These are phyloP conservation scores for Phataginus tetradactyla DNA, from an alignment of 2,797 vertebrate species.

Conservation along the genomic window DNA sequence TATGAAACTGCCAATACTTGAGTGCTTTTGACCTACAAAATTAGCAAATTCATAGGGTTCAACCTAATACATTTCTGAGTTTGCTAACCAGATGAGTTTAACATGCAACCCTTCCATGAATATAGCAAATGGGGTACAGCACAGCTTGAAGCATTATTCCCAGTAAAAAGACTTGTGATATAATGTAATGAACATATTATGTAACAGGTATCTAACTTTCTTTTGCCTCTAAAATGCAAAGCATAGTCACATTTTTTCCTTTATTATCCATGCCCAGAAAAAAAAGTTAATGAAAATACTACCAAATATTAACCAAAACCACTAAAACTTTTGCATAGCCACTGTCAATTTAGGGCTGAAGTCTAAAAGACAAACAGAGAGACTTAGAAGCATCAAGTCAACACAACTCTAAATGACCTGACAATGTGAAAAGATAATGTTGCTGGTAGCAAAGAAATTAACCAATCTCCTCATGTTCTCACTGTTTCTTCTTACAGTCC, in stretches of 20 bases:
- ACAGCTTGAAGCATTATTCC: not conserved
- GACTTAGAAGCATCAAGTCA: not conserved
- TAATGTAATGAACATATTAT: not conserved
- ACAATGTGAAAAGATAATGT: constrained; percentile 6
- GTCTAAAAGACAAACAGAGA: not conserved
- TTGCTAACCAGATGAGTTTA: constrained; percentile 10
- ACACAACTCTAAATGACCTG: not conserved
- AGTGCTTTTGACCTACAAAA: constrained; percentile 38
- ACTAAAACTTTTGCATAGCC: not conserved
- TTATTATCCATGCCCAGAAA: constrained; percentile 8
- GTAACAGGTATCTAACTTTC: constrained; percentile 44
- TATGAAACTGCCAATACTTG: not conserved
- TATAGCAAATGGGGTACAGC: not conserved
- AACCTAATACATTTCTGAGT: constrained; percentile 6
- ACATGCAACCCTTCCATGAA: not conserved
- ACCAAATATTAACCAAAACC: constrained; percentile 42
- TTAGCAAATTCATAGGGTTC: not conserved
- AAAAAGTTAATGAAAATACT: constrained; percentile 32
- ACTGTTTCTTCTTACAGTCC: constrained; percentile 41
- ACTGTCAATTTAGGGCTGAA: not conserved
- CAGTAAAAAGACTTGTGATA: not conserved
- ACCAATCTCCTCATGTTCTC: constrained; percentile 54
- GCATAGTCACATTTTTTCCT: not conserved
- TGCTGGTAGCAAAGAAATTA: constrained; percentile 57
- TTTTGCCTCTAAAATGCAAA: constrained; percentile 56